A percentile compares a stretch with the other conserved stretches of the same genome.
Conservation (phyloP, 2,888 invertebrate species). For the Limenitis camilla region DNA sequence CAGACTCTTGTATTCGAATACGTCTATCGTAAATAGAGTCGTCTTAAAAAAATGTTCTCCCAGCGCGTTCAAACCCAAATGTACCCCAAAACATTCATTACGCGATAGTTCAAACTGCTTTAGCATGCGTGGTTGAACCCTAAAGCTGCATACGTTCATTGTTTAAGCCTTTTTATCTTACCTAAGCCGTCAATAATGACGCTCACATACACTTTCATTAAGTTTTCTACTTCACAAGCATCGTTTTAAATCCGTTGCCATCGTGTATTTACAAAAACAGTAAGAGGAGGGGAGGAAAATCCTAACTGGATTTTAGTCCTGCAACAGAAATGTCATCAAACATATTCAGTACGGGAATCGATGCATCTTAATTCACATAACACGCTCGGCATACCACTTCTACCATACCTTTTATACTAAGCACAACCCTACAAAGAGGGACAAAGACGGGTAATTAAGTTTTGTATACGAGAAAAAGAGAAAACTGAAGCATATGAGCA, state of each 20-base stretch:
- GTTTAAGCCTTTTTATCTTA: slow-evolving; percentile 57
- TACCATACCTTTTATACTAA: neutral
- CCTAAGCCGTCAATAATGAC: slow-evolving; percentile 66
- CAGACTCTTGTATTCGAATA: too few relatives aligned
- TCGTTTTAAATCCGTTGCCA: slow-evolving; percentile 40
- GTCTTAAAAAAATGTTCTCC: neutral
- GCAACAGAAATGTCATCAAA: slow-evolving; percentile 1
- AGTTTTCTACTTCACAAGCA: slow-evolving; percentile 54
- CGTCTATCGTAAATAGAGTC: neutral
- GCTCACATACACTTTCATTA: slow-evolving; percentile 63
- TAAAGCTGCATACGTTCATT: slow-evolving; percentile 52
- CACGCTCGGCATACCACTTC: slow-evolving; percentile 1
- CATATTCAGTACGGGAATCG: slow-evolving; percentile 3
- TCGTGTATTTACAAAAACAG: too few relatives aligned
- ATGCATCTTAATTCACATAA: neutral
- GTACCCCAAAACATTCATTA: slow-evolving; percentile 15
- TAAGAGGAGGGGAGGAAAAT: too few relatives aligned
- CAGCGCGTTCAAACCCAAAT: slow-evolving; percentile 8
- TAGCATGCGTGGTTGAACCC: slow-evolving; percentile 39
- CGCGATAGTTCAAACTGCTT: slow-evolving; percentile 26
- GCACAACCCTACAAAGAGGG: slow-evolving; percentile 36
- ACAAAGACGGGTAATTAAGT: slow-evolving; percentile 35
- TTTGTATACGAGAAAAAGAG: slow-evolving; percentile 32
- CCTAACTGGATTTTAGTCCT: neutral
- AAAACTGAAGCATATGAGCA: slow-evolving; percentile 35